Evolutionary conservation across 2,113 vertebrate genomes (phyloP).

Genomic region (Pteropus alecto): DNA sequence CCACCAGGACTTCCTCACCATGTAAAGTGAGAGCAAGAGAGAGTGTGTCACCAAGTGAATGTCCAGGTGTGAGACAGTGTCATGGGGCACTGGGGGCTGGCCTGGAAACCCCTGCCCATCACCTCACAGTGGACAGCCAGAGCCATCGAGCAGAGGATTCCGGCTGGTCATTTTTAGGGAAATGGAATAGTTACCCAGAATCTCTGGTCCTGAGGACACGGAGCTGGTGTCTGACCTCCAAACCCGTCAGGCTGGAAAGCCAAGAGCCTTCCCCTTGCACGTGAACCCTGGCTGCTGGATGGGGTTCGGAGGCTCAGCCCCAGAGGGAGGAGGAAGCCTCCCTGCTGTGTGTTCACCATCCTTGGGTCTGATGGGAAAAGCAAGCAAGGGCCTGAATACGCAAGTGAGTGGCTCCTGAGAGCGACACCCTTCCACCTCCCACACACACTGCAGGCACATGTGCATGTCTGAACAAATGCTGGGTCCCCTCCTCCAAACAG

Average conservation of each 20-base stretch:
- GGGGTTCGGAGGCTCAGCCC: neutral
- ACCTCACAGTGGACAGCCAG: neutral
- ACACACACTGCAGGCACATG: neutral
- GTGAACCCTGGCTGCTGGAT: neutral
- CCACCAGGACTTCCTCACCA: conserved; percentile 8
- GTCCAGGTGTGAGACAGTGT: too few species aligned
- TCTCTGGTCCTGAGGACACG: neutral
- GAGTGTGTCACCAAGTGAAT: neutral
- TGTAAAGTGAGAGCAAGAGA: neutral
- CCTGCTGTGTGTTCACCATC: neutral
- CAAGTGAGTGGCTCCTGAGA: neutral
- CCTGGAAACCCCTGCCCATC: neutral
- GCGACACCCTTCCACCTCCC: neutral
- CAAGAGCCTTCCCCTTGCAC: neutral
- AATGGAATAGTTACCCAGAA: neutral
- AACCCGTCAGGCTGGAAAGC: neutral
- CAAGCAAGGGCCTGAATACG: neutral
- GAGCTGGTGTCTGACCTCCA: neutral
- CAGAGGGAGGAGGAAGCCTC: neutral
- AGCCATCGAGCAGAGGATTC: neutral
- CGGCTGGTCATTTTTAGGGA: neutral
- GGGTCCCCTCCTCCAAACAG: neutral
- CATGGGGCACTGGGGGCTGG: neutral
- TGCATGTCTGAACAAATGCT: neutral
- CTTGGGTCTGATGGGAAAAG: neutral